Evolutionary conservation across 2,113 vertebrate genomes (phyloP).

Genomic region (Tringa solitaria): DNA sequence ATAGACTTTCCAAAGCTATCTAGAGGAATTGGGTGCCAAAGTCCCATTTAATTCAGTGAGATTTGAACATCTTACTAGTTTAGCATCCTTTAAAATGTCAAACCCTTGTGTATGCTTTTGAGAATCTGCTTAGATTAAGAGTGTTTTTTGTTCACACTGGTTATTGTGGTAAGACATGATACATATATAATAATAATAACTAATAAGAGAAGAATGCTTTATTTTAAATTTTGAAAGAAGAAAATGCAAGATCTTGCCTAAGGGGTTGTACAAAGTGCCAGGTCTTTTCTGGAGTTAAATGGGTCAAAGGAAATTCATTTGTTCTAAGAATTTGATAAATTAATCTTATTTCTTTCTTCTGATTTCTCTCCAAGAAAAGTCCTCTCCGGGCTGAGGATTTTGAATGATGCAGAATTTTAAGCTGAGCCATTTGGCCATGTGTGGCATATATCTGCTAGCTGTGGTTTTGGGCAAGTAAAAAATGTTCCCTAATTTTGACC

Average conservation of each 20-base stretch:
- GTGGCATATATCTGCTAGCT: not conserved
- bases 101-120: not conserved
- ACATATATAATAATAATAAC: not conserved
- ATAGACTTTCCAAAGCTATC: not conserved
- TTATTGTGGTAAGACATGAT: not conserved
- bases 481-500: not conserved
- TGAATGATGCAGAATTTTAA: not conserved
- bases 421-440: not conserved
- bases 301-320: not conserved
- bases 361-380: not conserved
- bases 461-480: not conserved
- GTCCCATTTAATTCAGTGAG: not conserved
- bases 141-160: not conserved
- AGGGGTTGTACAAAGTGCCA: not conserved
- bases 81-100: not conserved
- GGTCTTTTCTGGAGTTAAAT: not conserved
- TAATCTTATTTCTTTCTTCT: not conserved
- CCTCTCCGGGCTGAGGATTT: not conserved
- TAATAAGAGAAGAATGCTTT: not conserved
- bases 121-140: not conserved
- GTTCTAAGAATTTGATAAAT: not conserved
- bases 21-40: not conserved
- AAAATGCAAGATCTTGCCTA: not conserved
- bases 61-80: not conserved
- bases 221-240: not conserved